phyloP scores from a whole-genome alignment of 1,140 invertebrate genomes.

The Drosophila parvula region DNA sequence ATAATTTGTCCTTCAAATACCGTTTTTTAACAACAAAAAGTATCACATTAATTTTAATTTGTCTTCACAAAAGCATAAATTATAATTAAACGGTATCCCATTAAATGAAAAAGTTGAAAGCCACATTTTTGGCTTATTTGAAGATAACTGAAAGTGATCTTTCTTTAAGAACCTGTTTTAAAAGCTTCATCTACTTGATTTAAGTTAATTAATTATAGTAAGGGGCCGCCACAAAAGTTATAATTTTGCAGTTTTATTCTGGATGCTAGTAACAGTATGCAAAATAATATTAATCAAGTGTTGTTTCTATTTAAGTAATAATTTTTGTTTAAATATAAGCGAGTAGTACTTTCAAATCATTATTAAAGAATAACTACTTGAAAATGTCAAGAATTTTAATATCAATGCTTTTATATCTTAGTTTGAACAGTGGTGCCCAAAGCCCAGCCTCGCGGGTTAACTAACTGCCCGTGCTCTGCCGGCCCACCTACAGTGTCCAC shows the following conservation, averaged over 20 bases:
- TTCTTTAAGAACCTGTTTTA: slow-evolving; percentile 17
- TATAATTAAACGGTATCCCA: slow-evolving; percentile 7
- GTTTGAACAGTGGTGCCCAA: too few species aligned
- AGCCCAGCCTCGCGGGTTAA: too few species aligned
- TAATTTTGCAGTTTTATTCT: not conserved
- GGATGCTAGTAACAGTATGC: not conserved
- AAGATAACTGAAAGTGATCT: slow-evolving; percentile 15
- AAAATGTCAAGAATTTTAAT: too few species aligned
- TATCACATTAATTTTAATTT: not conserved
- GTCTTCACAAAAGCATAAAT: not conserved
- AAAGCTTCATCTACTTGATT: slow-evolving; percentile 8
- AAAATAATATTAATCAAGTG: not conserved
- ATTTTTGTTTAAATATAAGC: too few species aligned
- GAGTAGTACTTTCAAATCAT: too few species aligned
- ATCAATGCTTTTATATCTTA: too few species aligned
- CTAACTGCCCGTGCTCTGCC: too few species aligned
- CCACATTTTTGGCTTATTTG: not conserved
- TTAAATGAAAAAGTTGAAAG: not conserved
- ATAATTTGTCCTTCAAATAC: too few species aligned
- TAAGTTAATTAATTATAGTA: slow-evolving; percentile 28
- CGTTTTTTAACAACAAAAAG: too few species aligned
- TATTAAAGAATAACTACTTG: too few species aligned
- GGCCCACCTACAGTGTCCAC: too few species aligned
- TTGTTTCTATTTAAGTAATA: too few species aligned
- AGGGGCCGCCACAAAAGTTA: not conserved